phyloP scores from a whole-genome alignment of 1,140 invertebrate species.

The Plectrocnemia conspersa region DNA sequence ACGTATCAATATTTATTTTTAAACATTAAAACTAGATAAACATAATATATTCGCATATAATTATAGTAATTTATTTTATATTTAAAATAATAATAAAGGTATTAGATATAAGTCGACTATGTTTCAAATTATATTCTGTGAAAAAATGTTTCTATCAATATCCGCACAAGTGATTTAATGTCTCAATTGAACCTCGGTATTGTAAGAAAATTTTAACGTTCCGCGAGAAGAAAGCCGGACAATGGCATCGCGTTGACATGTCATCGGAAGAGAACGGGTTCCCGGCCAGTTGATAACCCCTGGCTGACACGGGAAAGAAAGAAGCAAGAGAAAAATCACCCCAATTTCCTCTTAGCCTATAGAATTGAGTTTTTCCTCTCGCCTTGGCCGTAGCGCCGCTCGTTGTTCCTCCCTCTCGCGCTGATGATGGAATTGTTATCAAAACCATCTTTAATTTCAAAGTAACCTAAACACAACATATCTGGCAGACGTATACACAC shows the following conservation, averaged over 20 bases:
- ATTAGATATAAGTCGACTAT: too few species aligned
- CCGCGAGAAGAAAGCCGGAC: not conserved
- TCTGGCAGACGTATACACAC: conserved; percentile 31
- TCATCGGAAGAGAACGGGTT: not conserved
- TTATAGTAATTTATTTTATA: too few species aligned
- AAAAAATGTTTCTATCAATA: too few species aligned
- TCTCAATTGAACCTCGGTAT: too few species aligned
- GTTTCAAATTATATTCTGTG: too few species aligned
- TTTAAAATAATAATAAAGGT: too few species aligned
- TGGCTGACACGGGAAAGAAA: conserved; percentile 39
- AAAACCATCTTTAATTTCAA: conserved; percentile 50
- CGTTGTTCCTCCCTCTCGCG: conserved; percentile 39
- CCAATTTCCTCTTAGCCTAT: conserved; percentile 44
- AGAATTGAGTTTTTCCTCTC: conserved; percentile 33
- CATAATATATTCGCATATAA: too few species aligned
- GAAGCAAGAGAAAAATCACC: conserved; percentile 51
- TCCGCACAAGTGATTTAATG: too few species aligned
- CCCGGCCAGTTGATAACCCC: conserved; percentile 37
- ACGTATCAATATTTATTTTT: too few species aligned
- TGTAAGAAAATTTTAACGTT: too few species aligned
- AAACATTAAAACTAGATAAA: too few species aligned
- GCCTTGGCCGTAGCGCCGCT: conserved; percentile 25
- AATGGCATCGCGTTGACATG: not conserved
- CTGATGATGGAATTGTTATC: conserved; percentile 50
- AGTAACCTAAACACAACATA: conserved; percentile 38